Percentiles rank a stretch among this genome's conserved stretches.
phyloP scores from a whole-genome alignment of 2,888 invertebrate genomes.

The Drosophila cracens region DNA sequence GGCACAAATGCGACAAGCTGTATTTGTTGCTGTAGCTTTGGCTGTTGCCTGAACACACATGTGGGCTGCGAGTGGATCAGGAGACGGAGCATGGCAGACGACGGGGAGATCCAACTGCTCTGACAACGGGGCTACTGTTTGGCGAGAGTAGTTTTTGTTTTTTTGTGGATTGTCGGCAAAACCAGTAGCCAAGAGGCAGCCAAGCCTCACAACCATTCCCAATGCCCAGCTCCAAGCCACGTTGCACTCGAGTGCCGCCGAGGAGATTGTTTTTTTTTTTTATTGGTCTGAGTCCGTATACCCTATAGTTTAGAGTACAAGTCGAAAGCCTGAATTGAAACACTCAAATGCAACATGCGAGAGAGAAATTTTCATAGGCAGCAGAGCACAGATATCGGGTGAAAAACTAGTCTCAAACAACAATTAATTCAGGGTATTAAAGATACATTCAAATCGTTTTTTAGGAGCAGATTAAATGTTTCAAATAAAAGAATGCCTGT shows the following conservation, averaged over 20 bases:
- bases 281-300: conserved; percentile 25
- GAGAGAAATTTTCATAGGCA: background rate
- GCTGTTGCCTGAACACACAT: conserved; percentile 30
- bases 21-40: conserved; percentile 1
- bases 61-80: conserved; percentile 46
- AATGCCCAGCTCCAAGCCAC: conserved; percentile 58
- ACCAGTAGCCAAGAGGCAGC: conserved; percentile 72
- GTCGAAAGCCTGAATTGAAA: background rate
- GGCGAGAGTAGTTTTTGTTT: conserved; percentile 42
- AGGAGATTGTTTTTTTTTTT: conserved; percentile 41
- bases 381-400: background rate
- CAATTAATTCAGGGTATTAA: background rate
- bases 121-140: conserved; percentile 73
- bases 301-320: conserved; percentile 32
- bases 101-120: conserved; percentile 41
- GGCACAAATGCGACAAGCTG: conserved; percentile 58
- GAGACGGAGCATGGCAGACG: conserved; percentile 7
- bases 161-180: conserved; percentile 62
- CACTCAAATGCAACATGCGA: background rate
- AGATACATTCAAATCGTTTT: background rate
- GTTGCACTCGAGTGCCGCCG: conserved; percentile 70
- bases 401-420: background rate
- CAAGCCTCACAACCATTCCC: conserved; percentile 36
- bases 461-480: background rate
- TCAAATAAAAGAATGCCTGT: background rate